phyloP scores from a whole-genome alignment of 2,888 invertebrate species.

The Melinopterus prodromus region DNA sequence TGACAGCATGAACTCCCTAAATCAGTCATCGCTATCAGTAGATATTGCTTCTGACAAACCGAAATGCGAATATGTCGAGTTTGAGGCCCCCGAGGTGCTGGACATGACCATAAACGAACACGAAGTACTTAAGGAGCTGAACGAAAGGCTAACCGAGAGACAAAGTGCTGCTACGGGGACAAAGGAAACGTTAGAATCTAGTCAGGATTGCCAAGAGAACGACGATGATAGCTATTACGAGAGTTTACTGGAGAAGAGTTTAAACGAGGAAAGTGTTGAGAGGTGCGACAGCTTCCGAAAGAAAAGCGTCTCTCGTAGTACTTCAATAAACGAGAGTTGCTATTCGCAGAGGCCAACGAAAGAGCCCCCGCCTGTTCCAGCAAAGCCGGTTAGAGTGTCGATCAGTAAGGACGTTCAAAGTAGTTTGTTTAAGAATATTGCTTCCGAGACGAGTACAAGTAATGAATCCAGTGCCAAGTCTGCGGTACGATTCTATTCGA shows the following conservation, averaged over 20 bases:
- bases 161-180: slow-evolving; percentile 10
- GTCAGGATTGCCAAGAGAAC: slow-evolving; percentile 49
- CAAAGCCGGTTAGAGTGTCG: slow-evolving; percentile 62
- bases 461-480: too few relatives aligned
- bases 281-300: slow-evolving; percentile 49
- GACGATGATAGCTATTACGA: slow-evolving; percentile 56
- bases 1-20: slow-evolving; percentile 45
- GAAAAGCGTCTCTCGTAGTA: slow-evolving; percentile 40
- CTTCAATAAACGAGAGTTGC: not conserved
- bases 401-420: slow-evolving; percentile 18
- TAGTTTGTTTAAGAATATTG: not conserved
- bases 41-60: slow-evolving; percentile 46
- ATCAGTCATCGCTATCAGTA: slow-evolving; percentile 40
- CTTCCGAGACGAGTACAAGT: slow-evolving; percentile 5
- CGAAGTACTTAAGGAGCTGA: slow-evolving; percentile 57
- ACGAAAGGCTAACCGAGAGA: slow-evolving; percentile 53
- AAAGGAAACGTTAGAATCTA: slow-evolving; percentile 48
- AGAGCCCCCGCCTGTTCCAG: slow-evolving; percentile 72
- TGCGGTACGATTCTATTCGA: too few relatives aligned
- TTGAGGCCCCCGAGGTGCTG: slow-evolving; percentile 60
- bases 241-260: slow-evolving; percentile 54
- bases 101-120: slow-evolving; percentile 57
- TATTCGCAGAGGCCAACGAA: slow-evolving; percentile 56
- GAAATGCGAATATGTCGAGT: slow-evolving; percentile 61
- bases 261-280: slow-evolving; percentile 54